A percentile compares a stretch with the other conserved stretches of the same genome.
phyloP scores from a whole-genome alignment of 2,113 vertebrate genomes.

The Oncorhynchus tshawytscha region DNA sequence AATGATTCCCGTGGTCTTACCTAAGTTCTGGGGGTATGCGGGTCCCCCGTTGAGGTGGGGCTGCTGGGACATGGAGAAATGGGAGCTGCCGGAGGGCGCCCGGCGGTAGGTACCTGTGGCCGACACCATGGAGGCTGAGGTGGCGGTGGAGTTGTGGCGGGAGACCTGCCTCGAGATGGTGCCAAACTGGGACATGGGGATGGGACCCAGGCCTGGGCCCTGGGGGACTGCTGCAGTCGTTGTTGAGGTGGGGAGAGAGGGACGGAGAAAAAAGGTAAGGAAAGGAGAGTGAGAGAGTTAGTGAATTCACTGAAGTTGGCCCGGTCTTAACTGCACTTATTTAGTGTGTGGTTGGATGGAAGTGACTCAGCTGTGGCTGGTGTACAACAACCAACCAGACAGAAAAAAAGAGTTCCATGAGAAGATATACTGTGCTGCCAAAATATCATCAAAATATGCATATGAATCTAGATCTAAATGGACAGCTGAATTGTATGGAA shows the following conservation, averaged over 20 bases:
- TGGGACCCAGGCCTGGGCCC: conserved; percentile 86
- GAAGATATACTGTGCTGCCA: too few relatives aligned
- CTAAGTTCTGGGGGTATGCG: conserved; percentile 91
- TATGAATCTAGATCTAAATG: too few relatives aligned
- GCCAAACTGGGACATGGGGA: conserved; percentile 98
- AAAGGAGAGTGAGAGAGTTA: neutral
- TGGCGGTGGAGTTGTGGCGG: conserved; percentile 91
- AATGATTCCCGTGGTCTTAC: conserved; percentile 70
- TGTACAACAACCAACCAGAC: too few relatives aligned
- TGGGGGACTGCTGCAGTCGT: conserved; percentile 76
- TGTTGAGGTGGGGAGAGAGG: conserved; percentile 62
- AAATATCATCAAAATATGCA: too few relatives aligned
- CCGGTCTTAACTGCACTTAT: too few relatives aligned
- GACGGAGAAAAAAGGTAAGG: neutral
- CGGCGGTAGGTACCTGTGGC: conserved; percentile 98
- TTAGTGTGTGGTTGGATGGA: neutral
- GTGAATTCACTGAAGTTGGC: too few relatives aligned
- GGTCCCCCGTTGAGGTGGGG: conserved; percentile 96
- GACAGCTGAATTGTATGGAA: too few relatives aligned
- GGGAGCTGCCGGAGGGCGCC: conserved; percentile 92
- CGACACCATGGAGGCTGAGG: conserved; percentile 93
- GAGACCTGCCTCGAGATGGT: conserved; percentile 99
- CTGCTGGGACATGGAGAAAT: conserved; percentile 84
- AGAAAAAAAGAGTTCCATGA: too few relatives aligned
- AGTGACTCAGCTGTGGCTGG: too few relatives aligned